Conservation (phyloP, 2,888 invertebrate species). For the Drosophila hamatofila region DNA sequence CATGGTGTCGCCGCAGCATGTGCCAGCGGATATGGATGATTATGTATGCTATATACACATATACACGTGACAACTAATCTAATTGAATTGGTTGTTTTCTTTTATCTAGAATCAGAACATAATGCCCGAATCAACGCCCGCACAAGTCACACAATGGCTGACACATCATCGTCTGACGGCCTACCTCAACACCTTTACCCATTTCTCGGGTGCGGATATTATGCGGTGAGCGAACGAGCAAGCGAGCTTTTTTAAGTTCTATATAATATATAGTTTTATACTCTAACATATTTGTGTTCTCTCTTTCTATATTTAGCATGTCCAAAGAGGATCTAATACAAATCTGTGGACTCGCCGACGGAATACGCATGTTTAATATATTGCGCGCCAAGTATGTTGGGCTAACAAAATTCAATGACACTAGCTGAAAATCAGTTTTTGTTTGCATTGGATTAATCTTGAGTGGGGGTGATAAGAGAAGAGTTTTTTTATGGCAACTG, state of each 20-base stretch:
- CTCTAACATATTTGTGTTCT: not conserved
- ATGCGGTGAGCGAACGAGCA: slow-evolving; percentile 87
- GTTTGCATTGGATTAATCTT: not conserved
- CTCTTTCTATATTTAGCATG: slow-evolving; percentile 86
- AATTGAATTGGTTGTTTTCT: slow-evolving; percentile 15
- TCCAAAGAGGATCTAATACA: slow-evolving; percentile 96
- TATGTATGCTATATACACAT: slow-evolving; percentile 73
- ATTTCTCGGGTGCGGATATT: slow-evolving; percentile 95
- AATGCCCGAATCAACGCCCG: slow-evolving; percentile 89
- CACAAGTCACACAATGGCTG: slow-evolving; percentile 93
- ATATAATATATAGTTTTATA: not conserved
- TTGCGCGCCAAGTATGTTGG: slow-evolving; percentile 91
- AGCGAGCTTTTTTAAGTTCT: not conserved
- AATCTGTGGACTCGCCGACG: slow-evolving; percentile 97
- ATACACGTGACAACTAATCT: not conserved
- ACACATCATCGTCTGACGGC: slow-evolving; percentile 91
- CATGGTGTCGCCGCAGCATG: slow-evolving; percentile 84
- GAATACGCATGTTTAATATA: slow-evolving; percentile 96
- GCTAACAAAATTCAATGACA: slow-evolving; percentile 17
- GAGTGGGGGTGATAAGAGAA: not conserved
- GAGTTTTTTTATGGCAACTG: not conserved
- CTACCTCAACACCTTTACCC: slow-evolving; percentile 91
- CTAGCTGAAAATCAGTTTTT: slow-evolving; percentile 24
- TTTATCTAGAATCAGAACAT: slow-evolving; percentile 86
- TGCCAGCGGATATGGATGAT: slow-evolving; percentile 82